Base-by-base conservation (phyloP, 2,113 vertebrate genomes). In the Podarcis muralis region DNA sequence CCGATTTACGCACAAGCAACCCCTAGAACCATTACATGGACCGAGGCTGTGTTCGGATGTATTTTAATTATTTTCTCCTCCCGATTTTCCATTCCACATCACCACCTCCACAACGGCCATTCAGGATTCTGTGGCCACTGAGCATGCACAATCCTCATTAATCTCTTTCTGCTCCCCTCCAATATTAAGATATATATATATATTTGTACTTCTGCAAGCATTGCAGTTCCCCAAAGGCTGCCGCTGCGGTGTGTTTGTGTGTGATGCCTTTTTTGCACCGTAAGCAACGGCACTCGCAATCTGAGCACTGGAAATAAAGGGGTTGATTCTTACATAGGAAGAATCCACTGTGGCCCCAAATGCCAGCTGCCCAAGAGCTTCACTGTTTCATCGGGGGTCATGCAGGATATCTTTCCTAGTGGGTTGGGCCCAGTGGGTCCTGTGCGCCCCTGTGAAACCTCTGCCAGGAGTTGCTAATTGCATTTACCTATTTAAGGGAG, bases 401-500 rank as follows among this genome's bases (percentile, higher is more conserved):
- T 53, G 68, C 30, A 57, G 2, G 30, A 16, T 43, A 53, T 48
- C 30, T 84, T 84, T 57, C 48, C 30, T 30, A 2, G 9, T 48
- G 68, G 48, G 40, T 89, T 88, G 2, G 40, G 48, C 53, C 83
- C n/a, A 40, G 48, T 87, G 79, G 59, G 66, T 86, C 69, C 79
- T 91, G 0, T 0, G 78, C 85, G 13, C 65, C 30, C 18, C 86
- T 77, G 25, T 81, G 66, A 79, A 8, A 75, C 85, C 16, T 83
- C 81, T 93, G 87, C 91, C 88, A 92, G 90, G 85, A 91, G 74
- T 68, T 86, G 86, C 88, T 93, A 93, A 94, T 93, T 94, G 87
- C 77, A 80, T 90, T 96, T 94, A 92, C 88, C 90, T 95, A 80
- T 94, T 96, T 92, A 89, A 93, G 93, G 93, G 69, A 95, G 91